Conservation (phyloP, 2,888 invertebrate species). For the Allolobophora icterica region DNA sequence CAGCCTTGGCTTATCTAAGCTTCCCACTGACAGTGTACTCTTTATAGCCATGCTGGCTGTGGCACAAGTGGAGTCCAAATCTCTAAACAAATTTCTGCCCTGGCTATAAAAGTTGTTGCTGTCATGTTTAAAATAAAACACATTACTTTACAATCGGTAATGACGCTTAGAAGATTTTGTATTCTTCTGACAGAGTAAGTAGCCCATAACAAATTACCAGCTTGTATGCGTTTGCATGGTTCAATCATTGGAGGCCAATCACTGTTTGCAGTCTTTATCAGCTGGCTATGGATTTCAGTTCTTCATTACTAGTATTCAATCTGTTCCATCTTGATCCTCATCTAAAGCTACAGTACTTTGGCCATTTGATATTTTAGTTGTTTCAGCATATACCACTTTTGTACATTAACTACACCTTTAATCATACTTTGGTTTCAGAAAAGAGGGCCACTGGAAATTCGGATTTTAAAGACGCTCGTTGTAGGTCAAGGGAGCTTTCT, state of each 20-base stretch:
- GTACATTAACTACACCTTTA: background rate
- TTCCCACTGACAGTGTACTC: too few species aligned
- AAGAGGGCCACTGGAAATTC: background rate
- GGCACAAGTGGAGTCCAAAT: too few species aligned
- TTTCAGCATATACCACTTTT: background rate
- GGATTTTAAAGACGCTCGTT: background rate
- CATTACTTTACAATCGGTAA: background rate
- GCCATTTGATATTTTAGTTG: background rate
- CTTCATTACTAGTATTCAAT: background rate
- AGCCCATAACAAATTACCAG: too few species aligned
- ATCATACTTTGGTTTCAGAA: conserved; percentile 22
- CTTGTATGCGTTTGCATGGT: background rate
- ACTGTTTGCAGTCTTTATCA: background rate
- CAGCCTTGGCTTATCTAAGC: too few species aligned
- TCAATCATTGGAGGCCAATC: background rate
- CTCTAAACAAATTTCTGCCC: background rate
- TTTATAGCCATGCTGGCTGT: too few species aligned
- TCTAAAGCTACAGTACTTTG: conserved; percentile 14
- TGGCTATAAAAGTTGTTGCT: background rate
- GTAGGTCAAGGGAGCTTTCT: background rate
- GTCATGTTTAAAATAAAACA: background rate
- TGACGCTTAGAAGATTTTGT: background rate
- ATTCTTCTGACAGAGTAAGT: background rate
- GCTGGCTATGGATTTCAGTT: background rate
- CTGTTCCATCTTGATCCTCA: too few species aligned